Conservation (phyloP, 2,888 invertebrate genomes). For the Scaptomyza reducta region DNA sequence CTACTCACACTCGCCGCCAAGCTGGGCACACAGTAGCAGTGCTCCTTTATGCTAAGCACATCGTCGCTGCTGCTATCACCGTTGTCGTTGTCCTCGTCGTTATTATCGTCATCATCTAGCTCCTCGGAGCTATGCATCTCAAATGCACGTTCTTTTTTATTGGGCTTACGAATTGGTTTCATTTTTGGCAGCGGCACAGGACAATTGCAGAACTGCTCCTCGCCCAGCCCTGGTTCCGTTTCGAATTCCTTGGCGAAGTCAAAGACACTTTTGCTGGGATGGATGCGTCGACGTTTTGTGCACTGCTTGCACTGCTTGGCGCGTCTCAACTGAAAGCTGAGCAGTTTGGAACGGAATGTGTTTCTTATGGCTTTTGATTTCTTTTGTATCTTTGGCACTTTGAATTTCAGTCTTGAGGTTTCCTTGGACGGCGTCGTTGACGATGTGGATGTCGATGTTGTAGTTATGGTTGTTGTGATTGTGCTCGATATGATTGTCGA, state of each 20-base stretch:
- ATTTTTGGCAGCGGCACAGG: constrained; percentile 33
- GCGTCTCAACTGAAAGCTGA: constrained; percentile 81
- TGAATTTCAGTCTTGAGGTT: constrained; percentile 78
- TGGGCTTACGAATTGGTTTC: constrained; percentile 44
- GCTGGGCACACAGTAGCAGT: constrained; percentile 83
- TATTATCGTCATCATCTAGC: constrained; percentile 50
- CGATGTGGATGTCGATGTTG: constrained; percentile 37
- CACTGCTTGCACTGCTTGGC: constrained; percentile 82
- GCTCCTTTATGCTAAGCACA: constrained; percentile 82
- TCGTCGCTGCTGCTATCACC: constrained; percentile 79
- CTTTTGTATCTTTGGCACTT: constrained; percentile 83
- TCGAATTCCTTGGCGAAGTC: constrained; percentile 83
- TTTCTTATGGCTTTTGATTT: constrained; percentile 83
- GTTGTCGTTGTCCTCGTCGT: constrained; percentile 42
- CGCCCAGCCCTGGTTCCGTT: constrained; percentile 16
- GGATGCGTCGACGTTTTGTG: constrained; percentile 82
- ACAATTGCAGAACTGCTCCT: constrained; percentile 81
- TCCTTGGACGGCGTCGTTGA: constrained; percentile 78
- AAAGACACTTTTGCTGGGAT: constrained; percentile 82
- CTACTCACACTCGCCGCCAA: constrained; percentile 83
- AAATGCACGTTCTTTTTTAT: constrained; percentile 50
- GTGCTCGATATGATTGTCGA: constrained; percentile 53
- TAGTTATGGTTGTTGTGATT: constrained; percentile 50
- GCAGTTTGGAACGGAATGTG: constrained; percentile 83
- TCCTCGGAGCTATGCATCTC: constrained; percentile 63